Conservation (phyloP, 2,888 invertebrate genomes). For the Drosophila glabriapex region DNA sequence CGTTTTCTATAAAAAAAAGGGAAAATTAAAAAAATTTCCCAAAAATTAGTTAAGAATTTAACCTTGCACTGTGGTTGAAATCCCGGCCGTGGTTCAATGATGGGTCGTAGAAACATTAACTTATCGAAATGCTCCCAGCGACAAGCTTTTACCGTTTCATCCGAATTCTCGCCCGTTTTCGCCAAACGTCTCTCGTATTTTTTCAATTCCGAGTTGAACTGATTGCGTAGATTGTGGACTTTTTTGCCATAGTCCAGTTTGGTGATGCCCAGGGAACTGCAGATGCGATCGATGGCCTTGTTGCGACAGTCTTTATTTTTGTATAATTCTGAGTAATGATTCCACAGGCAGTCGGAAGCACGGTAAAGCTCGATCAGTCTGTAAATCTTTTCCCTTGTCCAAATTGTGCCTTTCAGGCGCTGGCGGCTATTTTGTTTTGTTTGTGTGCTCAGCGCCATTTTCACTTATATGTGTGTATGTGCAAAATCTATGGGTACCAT, state of each 20-base stretch:
- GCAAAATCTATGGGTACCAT: slow-evolving; percentile 3
- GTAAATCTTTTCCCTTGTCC: slow-evolving; percentile 83
- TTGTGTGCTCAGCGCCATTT: slow-evolving; percentile 40
- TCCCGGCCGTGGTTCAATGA: slow-evolving; percentile 83
- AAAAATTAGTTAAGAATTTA: not conserved
- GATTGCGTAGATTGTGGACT: slow-evolving; percentile 84
- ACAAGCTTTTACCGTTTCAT: slow-evolving; percentile 55
- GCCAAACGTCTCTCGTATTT: slow-evolving; percentile 81
- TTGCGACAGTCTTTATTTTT: slow-evolving; percentile 82
- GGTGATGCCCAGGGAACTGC: slow-evolving; percentile 70
- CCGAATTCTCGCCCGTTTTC: slow-evolving; percentile 56
- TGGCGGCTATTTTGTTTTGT: slow-evolving; percentile 30
- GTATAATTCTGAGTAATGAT: slow-evolving; percentile 81
- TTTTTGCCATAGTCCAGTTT: slow-evolving; percentile 84
- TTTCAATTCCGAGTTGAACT: slow-evolving; percentile 84
- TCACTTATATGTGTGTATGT: not conserved
- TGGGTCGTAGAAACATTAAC: slow-evolving; percentile 80
- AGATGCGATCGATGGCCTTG: slow-evolving; percentile 81
- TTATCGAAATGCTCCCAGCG: slow-evolving; percentile 85
- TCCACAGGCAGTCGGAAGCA: slow-evolving; percentile 84
- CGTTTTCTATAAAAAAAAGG: slow-evolving; percentile 32
- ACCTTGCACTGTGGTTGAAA: slow-evolving; percentile 66
- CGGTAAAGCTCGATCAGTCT: slow-evolving; percentile 82
- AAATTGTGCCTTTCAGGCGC: slow-evolving; percentile 65
- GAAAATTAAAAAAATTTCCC: not conserved